These are phyloP conservation scores for Argyresthia goedartella DNA, from an alignment of 2,888 invertebrate genomes.

Conservation along the genomic window DNA sequence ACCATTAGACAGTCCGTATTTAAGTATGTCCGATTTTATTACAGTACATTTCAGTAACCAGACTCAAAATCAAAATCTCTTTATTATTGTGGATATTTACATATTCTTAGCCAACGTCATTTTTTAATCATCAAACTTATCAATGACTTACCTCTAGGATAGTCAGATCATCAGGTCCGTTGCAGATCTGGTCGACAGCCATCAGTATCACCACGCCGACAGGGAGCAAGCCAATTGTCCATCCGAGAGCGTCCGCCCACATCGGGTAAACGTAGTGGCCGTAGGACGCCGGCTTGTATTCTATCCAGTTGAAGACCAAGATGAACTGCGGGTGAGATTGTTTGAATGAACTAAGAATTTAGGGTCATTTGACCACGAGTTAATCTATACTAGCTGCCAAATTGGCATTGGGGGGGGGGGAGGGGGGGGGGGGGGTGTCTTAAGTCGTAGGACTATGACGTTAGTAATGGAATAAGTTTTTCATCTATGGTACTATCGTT, in stretches of 20 bases:
- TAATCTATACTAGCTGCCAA: no score
- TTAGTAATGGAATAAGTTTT: no score
- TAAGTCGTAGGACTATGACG: no score
- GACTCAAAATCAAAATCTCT: neutral
- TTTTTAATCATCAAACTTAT: neutral
- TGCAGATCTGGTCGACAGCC: slow-evolving; percentile 69
- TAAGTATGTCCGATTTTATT: no score
- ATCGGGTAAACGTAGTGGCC: slow-evolving; percentile 82
- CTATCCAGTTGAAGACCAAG: slow-evolving; percentile 83
- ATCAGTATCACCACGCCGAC: slow-evolving; percentile 75
- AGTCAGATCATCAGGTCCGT: slow-evolving; percentile 68
- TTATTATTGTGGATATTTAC: neutral
- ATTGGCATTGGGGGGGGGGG: no score
- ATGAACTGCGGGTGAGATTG: slow-evolving; percentile 68
- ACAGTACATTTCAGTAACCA: no score
- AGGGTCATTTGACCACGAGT: no score
- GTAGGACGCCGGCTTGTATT: slow-evolving; percentile 80
- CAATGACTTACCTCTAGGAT: slow-evolving; percentile 53
- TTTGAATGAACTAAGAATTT: no score
- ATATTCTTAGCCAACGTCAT: no score
- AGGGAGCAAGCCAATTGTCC: slow-evolving; percentile 81
- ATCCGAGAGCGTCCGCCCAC: slow-evolving; percentile 85
- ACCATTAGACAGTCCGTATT: no score
- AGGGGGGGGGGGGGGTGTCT: no score
- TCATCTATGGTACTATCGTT: no score